Evolutionary conservation across 1,140 invertebrate genomes (phyloP).

Genomic region (Apolygus lucorum): DNA sequence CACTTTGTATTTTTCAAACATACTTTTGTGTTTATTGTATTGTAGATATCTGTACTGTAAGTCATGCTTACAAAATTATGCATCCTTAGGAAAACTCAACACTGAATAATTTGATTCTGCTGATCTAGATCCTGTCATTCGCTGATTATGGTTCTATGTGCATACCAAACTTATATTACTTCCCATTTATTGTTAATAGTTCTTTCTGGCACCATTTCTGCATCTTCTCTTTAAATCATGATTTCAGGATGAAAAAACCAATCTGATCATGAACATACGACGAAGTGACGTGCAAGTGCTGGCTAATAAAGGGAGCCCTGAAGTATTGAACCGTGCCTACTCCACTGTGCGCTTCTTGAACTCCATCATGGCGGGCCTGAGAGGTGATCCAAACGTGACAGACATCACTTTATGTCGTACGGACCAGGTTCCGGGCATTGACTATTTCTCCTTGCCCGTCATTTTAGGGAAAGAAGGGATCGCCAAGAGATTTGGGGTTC

Average conservation of each 20-base stretch:
- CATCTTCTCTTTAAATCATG: background rate
- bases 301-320: conserved; percentile 3
- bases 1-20: too few species aligned
- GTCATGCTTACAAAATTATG: too few species aligned
- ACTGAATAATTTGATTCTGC: too few species aligned
- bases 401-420: conserved; percentile 20
- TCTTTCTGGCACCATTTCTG: background rate
- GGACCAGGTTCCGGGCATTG: conserved; percentile 8
- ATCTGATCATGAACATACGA: conserved; percentile 8
- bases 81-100: too few species aligned
- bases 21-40: too few species aligned
- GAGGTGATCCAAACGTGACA: conserved; percentile 2
- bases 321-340: conserved; percentile 25
- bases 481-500: conserved; percentile 20
- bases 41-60: too few species aligned
- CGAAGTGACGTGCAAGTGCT: background rate
- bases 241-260: conserved; percentile 20
- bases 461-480: conserved; percentile 22
- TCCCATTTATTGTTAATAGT: background rate
- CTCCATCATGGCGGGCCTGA: conserved; percentile 16
- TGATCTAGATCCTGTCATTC: too few species aligned
- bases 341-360: conserved; percentile 18
- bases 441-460: conserved; percentile 25
- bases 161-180: background rate
- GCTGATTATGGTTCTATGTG: too few species aligned